Conservation (phyloP, 2,797 vertebrate species). For the Megalops cyprinoides region DNA sequence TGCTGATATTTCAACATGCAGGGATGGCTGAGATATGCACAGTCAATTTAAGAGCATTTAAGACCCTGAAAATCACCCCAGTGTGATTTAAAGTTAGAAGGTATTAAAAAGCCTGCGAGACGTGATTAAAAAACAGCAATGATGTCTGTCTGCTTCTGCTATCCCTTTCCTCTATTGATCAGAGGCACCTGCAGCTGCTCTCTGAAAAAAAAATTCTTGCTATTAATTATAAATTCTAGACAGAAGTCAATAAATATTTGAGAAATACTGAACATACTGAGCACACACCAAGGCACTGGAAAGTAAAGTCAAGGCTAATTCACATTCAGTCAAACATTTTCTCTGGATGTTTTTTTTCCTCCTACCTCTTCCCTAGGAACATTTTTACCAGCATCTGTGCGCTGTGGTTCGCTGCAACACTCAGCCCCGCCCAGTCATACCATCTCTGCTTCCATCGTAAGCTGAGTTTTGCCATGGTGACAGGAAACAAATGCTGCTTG, state of each 20-base stretch:
- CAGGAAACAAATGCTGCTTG: not conserved
- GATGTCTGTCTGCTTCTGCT: not conserved
- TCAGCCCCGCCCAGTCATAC: too few relatives aligned
- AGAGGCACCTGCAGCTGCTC: not conserved
- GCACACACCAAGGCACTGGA: not conserved
- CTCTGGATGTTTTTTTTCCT: not conserved
- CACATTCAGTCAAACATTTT: not conserved
- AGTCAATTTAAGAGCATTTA: not conserved
- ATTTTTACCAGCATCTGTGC: not conserved
- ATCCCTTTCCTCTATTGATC: not conserved
- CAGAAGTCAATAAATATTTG: too few relatives aligned
- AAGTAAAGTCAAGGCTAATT: not conserved
- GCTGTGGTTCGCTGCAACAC: too few relatives aligned
- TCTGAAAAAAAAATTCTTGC: not conserved
- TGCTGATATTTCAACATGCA: too few relatives aligned
- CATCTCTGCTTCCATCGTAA: not conserved
- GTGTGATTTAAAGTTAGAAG: not conserved
- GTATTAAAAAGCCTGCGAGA: not conserved
- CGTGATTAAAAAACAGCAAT: conserved; percentile 18
- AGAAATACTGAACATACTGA: not conserved
- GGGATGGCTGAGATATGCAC: not conserved
- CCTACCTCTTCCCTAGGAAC: not conserved
- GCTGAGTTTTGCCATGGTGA: not conserved
- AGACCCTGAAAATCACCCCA: not conserved
- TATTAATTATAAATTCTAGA: too few relatives aligned